Percentiles rank a stretch among this genome's conserved stretches.
Evolutionary conservation across 2,797 vertebrate genomes (phyloP).

Genomic region (Orestias chungarensis): DNA sequence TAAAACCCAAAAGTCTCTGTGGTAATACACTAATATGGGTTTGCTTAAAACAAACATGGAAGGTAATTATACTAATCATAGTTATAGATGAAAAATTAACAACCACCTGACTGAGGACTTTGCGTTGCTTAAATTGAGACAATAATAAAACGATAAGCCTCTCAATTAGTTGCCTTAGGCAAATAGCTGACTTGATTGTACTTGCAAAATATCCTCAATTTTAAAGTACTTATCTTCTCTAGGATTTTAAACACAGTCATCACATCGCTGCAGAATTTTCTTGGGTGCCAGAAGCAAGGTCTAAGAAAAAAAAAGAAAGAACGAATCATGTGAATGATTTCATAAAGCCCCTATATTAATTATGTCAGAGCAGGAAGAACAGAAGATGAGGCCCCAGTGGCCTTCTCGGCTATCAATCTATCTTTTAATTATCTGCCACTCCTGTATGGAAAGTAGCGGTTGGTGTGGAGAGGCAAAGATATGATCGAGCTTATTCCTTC

Average conservation of each 20-base stretch:
- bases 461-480: conserved; percentile 50
- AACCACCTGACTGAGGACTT: conserved; percentile 30
- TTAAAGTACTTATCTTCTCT: conserved; percentile 45
- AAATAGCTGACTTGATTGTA: conserved; percentile 38
- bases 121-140: conserved; percentile 45
- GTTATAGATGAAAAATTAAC: conserved; percentile 55
- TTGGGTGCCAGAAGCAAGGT: neutral
- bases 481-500: conserved; percentile 43
- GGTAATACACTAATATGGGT: conserved; percentile 23
- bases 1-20: neutral
- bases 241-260: conserved; percentile 46
- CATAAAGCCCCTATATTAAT: conserved; percentile 66
- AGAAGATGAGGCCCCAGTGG: conserved; percentile 57
- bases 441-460: conserved; percentile 54
- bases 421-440: conserved; percentile 77
- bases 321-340: conserved; percentile 49
- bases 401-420: conserved; percentile 54
- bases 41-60: conserved; percentile 22
- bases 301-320: conserved; percentile 20
- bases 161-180: conserved; percentile 44
- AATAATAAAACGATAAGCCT: conserved; percentile 41
- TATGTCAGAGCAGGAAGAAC: conserved; percentile 52
- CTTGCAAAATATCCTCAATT: conserved; percentile 43
- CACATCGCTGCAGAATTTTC: conserved; percentile 37
- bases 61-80: conserved; percentile 37